Evolutionary conservation across 2,888 invertebrate genomes (phyloP), one percentile per base, ranked within the genome.

Genomic region (Drosophila prostipennis): DNA sequence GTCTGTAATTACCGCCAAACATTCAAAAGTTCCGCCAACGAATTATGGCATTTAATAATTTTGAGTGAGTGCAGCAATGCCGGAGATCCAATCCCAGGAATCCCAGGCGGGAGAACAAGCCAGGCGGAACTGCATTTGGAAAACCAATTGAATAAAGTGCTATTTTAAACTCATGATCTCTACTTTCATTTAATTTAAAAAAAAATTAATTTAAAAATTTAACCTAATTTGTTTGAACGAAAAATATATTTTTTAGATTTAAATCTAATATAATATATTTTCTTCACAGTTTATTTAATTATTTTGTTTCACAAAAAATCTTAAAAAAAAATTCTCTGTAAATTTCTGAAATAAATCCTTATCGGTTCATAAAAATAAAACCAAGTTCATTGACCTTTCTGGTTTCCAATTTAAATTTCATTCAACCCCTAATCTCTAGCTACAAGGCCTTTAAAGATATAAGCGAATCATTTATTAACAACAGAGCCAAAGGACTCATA

Each of bases 41-140:
- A 77, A 74, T 74, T 74, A 82, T 75, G 78, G 78, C 72, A 72
- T 74, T 79, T 74, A 72, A 82, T 79, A 77, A 73, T 64, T 65
- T 51, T 60, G 70, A 79, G 77, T 77, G 71, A 57, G 60, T 64
- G 67, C 65, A 64, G 45, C 45, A 23, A 16, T 52, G 36, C 43
- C 49, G 29, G 32, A 11, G 34, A 51, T 26, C 16, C 36, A 29
- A 43, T 13, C 19, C 42, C 16, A 54, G 32, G 29, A 19, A 19
- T 3, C 1, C 59, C 36, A 34, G 26, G 2, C 37, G 34, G 39
- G 39, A 52, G 34, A 32, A 26, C 7, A 37, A 26, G 5, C 39
- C 26, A 29, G 23, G 36, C 36, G 37, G 39, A 67, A 43, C 49
- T 61, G 45, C 60, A 34, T 11, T 48, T 8, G 2, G 8, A 5